Evolutionary conservation across 2,797 vertebrate genomes (phyloP).

Genomic region (Florisuga fusca): DNA sequence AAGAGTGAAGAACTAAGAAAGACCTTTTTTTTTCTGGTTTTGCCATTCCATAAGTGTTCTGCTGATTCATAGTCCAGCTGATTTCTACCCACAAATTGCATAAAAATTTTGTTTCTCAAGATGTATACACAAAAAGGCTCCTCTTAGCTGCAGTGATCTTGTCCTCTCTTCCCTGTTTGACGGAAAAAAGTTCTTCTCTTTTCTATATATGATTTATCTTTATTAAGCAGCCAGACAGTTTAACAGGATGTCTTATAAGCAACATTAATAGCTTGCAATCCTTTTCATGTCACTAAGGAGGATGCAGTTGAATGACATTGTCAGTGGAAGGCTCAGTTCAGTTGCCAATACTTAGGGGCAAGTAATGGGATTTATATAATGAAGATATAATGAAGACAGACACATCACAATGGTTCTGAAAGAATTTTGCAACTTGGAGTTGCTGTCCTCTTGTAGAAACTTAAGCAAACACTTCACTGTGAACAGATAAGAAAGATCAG

Average conservation of each 20-base stretch:
- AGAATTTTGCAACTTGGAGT: background rate
- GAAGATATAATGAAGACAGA: background rate
- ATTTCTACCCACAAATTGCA: background rate
- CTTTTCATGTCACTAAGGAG: background rate
- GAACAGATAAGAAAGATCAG: background rate
- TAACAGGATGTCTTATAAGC: background rate
- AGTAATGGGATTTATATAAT: background rate
- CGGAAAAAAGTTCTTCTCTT: background rate
- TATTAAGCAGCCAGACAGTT: background rate
- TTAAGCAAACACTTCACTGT: background rate
- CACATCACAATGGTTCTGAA: background rate
- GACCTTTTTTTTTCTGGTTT: background rate
- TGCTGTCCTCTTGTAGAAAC: background rate
- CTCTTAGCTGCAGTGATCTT: background rate
- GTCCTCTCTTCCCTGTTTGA: background rate
- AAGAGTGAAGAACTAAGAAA: background rate
- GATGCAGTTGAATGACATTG: rapidly evolving
- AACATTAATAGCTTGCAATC: background rate
- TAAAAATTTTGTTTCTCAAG: background rate
- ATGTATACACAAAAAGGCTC: background rate
- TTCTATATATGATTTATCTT: background rate
- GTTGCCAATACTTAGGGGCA: background rate
- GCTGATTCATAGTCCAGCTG: background rate
- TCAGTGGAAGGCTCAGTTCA: background rate
- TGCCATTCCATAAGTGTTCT: background rate